These are phyloP conservation scores for Nyctereutes procyonoides DNA, from an alignment of 2,113 vertebrate species.

Conservation along the genomic window DNA sequence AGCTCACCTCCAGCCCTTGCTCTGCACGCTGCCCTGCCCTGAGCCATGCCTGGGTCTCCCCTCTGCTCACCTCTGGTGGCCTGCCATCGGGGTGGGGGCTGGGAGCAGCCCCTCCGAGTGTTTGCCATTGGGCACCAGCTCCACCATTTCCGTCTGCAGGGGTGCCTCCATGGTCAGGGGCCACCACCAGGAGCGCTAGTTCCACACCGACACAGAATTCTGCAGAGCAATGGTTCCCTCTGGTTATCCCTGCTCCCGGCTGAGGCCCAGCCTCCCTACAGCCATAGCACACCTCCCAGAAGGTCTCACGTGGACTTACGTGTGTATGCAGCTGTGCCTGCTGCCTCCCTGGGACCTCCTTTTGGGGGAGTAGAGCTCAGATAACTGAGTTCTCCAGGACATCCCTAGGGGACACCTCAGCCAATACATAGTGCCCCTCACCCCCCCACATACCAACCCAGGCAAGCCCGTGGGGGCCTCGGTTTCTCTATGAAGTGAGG, in stretches of 20 bases:
- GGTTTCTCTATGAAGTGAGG: conserved; percentile 1
- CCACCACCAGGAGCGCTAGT: not conserved
- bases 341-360: not conserved
- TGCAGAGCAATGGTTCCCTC: not conserved
- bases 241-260: not conserved
- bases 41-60: not conserved
- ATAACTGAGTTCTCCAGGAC: not conserved
- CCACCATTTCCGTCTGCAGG: conserved; percentile 88
- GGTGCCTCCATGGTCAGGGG: conserved; percentile 67
- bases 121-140: conserved; percentile 89
- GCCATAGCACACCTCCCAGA: too few relatives aligned
- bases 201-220: not conserved
- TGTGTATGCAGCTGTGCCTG: accelerated
- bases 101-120: conserved; percentile 64
- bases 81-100: not conserved
- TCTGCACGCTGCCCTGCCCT: too few relatives aligned
- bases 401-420: not conserved
- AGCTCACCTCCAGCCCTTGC: not conserved
- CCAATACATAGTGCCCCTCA: accelerated
- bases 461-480: not conserved
- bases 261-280: not conserved
- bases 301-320: not conserved
- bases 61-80: conserved; percentile 81
- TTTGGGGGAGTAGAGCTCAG: not conserved
- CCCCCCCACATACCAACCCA: not conserved